Evolutionary conservation across 2,113 vertebrate genomes (phyloP), one percentile per base, ranked within the genome.

Genomic region (Aldabrachelys gigantea): DNA sequence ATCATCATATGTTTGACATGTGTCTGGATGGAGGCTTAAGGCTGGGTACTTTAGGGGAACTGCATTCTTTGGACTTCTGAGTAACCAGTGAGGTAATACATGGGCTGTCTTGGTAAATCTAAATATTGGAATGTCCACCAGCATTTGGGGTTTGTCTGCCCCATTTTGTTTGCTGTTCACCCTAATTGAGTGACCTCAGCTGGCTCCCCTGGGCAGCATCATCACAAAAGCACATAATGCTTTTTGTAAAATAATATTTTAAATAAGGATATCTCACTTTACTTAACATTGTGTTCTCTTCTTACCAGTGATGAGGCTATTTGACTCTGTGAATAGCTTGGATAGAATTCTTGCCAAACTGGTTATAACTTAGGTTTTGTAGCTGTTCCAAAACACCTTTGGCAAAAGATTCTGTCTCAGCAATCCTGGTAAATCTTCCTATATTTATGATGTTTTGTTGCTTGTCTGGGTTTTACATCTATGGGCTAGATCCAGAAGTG

Each of bases 271-370:
- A 93, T 96, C 92, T 93, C 89, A 89, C 88, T 96, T 95, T 93
- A 93, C 93, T 93, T 65, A 69, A 80, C 79, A 88, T 88, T 92
- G 89, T 72, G 91, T 84, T 89, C 57, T 80, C 22, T 95, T 96
- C 78, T 95, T 89, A 96, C 38, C 80, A 88, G 57, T 82, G 80
- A 80, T 38, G 90, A 92, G 90, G 81, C 84, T 92, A 54, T 96
- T 92, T 31, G 25, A 50, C 92, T 95, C 76, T 82, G 59, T 69
- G 31, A 95, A 88, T 94, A 89, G n/a, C 95, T 84, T 95, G 88
- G 91, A 96, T 80, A 84, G 53, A 22, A 87, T 96, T 97, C 96
- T 96, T 94, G 96, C 25, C 92, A 94, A 97, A 97, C 97, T 98
- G 95, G 95, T 98, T 96, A 95, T 94, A 96, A 96, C 94, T 94